Percentiles rank a stretch among this genome's conserved stretches.
These are phyloP conservation scores for Nycticorax nycticorax DNA, from an alignment of 2,113 vertebrate genomes.

Conservation along the genomic window DNA sequence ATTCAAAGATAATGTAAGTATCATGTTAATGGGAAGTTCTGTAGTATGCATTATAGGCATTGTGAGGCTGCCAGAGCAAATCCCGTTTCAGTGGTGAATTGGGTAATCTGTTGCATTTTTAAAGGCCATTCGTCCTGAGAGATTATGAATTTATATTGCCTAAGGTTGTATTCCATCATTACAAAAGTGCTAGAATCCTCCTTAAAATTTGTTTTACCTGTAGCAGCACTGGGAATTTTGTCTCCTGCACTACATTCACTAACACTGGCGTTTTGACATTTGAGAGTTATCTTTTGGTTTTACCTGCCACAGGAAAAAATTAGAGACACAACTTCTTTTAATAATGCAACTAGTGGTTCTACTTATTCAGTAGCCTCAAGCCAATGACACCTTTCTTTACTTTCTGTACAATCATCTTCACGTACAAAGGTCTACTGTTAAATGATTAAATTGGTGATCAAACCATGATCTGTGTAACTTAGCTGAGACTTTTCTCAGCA, in stretches of 20 bases:
- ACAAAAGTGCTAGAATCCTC: conserved; percentile 72
- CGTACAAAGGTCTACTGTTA: background rate
- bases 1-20: background rate
- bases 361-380: conserved; percentile 59
- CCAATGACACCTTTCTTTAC: conserved; percentile 54
- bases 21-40: conserved; percentile 2
- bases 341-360: conserved; percentile 66
- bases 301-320: conserved; percentile 67
- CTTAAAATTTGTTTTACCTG: conserved; percentile 78
- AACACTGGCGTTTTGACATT: conserved; percentile 69
- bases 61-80: conserved; percentile 57
- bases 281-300: conserved; percentile 65
- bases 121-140: conserved; percentile 74
- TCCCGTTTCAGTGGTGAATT: conserved; percentile 52
- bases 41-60: background rate
- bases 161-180: conserved; percentile 76
- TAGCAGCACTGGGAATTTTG: conserved; percentile 71
- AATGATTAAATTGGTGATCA: conserved; percentile 49
- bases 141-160: conserved; percentile 76
- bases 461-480: conserved; percentile 46
- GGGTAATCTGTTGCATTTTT: conserved; percentile 71
- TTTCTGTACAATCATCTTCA: conserved; percentile 28
- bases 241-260: conserved; percentile 69
- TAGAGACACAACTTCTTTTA: conserved; percentile 69
- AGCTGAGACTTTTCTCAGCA: background rate